Conservation (phyloP, 1,140 invertebrate genomes). For the Manduca sexta region DNA sequence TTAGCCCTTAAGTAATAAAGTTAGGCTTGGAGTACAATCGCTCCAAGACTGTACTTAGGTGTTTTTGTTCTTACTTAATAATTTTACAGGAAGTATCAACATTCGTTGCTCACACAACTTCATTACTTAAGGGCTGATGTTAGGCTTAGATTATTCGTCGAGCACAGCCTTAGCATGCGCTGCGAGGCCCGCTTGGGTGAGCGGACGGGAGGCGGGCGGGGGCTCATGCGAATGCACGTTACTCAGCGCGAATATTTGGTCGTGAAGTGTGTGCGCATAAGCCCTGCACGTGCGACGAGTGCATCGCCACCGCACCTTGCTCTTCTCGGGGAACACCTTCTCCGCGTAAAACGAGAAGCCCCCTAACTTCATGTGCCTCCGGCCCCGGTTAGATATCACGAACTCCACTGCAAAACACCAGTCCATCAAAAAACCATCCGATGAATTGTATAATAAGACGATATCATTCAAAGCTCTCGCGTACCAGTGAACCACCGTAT, state of each 20-base stretch:
- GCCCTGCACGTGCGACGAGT: constrained; percentile 70
- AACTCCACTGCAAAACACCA: constrained; percentile 68
- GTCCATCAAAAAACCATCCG: constrained; percentile 31
- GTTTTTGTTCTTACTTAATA: too few relatives aligned
- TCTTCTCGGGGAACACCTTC: constrained; percentile 70
- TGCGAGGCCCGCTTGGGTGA: constrained; percentile 32
- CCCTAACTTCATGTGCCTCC: constrained; percentile 65
- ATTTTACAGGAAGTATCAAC: too few relatives aligned
- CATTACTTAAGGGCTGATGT: too few relatives aligned
- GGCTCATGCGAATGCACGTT: constrained; percentile 68
- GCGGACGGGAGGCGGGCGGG: constrained; percentile 22
- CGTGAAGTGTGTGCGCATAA: constrained; percentile 68
- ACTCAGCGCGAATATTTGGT: constrained; percentile 68
- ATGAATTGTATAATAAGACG: too few relatives aligned
- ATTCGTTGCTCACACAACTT: too few relatives aligned
- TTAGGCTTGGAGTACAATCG: too few relatives aligned
- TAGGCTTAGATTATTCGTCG: constrained; percentile 28
- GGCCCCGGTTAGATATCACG: constrained; percentile 70
- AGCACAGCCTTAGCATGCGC: constrained; percentile 46
- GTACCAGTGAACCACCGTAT: too few relatives aligned
- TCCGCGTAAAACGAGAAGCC: constrained; percentile 72
- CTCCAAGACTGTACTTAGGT: too few relatives aligned
- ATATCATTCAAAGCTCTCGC: too few relatives aligned
- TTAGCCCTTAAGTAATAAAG: too few relatives aligned
- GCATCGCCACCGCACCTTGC: constrained; percentile 69